Evolutionary conservation across 1,140 invertebrate species (phyloP).

Genomic region (Doryteuthis pealeii): DNA sequence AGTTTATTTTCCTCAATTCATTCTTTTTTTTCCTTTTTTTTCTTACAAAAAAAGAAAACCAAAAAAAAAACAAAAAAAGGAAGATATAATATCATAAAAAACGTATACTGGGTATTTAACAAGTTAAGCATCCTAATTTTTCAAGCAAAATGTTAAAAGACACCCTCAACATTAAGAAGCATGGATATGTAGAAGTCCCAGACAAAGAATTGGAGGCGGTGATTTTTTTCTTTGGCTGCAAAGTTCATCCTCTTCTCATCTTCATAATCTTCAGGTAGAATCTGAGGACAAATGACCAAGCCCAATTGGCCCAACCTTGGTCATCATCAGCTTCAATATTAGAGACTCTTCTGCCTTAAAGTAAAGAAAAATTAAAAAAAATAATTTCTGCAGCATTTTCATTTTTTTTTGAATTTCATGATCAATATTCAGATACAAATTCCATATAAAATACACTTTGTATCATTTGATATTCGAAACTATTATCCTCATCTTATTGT

Average conservation of each 20-base stretch:
- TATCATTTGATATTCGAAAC: no score
- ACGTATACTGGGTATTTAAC: background rate
- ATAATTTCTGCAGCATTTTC: no score
- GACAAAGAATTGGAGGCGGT: conserved; percentile 62
- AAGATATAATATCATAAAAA: no score
- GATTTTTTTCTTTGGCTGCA: conserved; percentile 29
- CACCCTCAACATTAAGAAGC: conserved; percentile 71
- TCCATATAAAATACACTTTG: no score
- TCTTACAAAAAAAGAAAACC: no score
- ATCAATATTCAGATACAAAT: no score
- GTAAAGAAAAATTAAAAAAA: conserved; percentile 5
- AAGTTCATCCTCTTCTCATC: conserved; percentile 30
- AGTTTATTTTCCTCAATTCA: no score
- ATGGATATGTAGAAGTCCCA: conserved; percentile 69
- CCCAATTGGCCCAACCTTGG: conserved; percentile 60
- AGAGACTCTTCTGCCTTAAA: background rate
- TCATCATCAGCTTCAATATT: background rate
- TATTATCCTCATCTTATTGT: no score
- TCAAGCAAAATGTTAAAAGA: background rate
- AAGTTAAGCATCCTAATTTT: background rate
- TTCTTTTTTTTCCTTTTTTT: no score
- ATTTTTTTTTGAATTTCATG: no score
- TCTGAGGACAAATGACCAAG: conserved; percentile 61
- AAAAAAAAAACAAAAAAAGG: no score
- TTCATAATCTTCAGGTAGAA: conserved; percentile 46